Base-by-base conservation (phyloP, 2,113 vertebrate species). In the Sturnus vulgaris region DNA sequence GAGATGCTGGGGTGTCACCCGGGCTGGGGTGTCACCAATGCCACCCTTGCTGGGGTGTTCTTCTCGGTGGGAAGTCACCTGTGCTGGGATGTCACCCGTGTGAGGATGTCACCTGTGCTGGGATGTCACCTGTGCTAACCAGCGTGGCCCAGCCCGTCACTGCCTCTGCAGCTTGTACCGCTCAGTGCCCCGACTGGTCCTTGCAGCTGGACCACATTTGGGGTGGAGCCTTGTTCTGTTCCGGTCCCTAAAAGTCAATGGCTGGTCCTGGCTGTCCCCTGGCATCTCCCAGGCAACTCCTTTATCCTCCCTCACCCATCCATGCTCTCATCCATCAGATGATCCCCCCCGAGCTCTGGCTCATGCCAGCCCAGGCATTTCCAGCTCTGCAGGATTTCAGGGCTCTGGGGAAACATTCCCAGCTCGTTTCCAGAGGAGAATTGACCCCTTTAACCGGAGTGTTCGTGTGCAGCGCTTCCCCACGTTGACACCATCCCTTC, bases 101-200 rank as follows among this genome's bases (percentile, higher is more conserved):
- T 6, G 25, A 2, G 35, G 12, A 0, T 77, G 73, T 53, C 60
- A 53, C 15, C 37, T 1, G 0, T 16, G 22, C 7, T 33, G 6
- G 11, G 19, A 0, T 40, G 30, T 40, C 57, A 40, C 13, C 35
- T 1, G 1, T 13, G 30, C 6, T n/a, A 19, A 64, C 9, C 23
- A 5, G 35, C 1, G 31, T 21, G 42, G 6, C 56, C 52, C 47
- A 63, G 39, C 49, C 55, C 9, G 2, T 10, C 47, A 2, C 61
- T 12, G 18, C 15, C 55, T 12, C 44, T 19, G 37, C 21, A n/a
- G 61, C 47, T 1, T 0, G 7, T 6, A 2, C 40, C 53, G 4
- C 31, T 30, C 2, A 0, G 7, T 5, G 16, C 18, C 61, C 0
- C 0, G 0, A 0, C 46, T 0, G 2, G 0, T 27, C 31, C 59